Percentiles rank a stretch among this genome's conserved stretches.
Conservation (phyloP, 1,140 invertebrate genomes). For the Amphibalanus amphitrite region DNA sequence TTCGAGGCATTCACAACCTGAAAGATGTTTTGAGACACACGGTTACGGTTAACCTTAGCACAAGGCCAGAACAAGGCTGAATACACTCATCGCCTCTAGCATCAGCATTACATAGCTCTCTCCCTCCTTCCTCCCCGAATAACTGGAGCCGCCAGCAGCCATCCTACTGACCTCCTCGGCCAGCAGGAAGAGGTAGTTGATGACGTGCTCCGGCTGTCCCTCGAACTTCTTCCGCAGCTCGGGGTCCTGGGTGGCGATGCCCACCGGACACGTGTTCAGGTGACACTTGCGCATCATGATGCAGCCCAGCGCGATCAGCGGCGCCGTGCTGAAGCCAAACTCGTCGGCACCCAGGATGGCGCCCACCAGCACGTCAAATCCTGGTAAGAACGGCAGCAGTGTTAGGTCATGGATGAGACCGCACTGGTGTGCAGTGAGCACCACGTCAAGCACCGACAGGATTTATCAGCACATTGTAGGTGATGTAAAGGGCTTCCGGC, state of each 20-base stretch:
- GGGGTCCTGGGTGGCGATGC: slow-evolving; percentile 93
- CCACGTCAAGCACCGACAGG: too few relatives aligned
- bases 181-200: slow-evolving; percentile 94
- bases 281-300: slow-evolving; percentile 99
- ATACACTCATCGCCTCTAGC: too few relatives aligned
- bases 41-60: too few relatives aligned
- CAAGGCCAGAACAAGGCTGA: too few relatives aligned
- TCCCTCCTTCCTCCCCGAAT: too few relatives aligned
- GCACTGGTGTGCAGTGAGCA: not conserved
- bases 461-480: too few relatives aligned
- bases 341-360: slow-evolving; percentile 93
- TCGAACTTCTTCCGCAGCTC: slow-evolving; percentile 86
- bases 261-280: slow-evolving; percentile 96
- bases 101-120: too few relatives aligned
- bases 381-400: slow-evolving; percentile 26
- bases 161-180: slow-evolving; percentile 68
- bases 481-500: too few relatives aligned
- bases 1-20: too few relatives aligned
- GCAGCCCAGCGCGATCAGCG: slow-evolving; percentile 89
- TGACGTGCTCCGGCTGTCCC: slow-evolving; percentile 91
- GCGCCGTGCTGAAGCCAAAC: slow-evolving; percentile 97
- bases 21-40: too few relatives aligned
- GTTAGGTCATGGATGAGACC: too few relatives aligned
- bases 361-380: slow-evolving; percentile 92
- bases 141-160: not conserved